phyloP scores from a whole-genome alignment of 2,113 vertebrate genomes.

The Mormyrus iriodes region DNA sequence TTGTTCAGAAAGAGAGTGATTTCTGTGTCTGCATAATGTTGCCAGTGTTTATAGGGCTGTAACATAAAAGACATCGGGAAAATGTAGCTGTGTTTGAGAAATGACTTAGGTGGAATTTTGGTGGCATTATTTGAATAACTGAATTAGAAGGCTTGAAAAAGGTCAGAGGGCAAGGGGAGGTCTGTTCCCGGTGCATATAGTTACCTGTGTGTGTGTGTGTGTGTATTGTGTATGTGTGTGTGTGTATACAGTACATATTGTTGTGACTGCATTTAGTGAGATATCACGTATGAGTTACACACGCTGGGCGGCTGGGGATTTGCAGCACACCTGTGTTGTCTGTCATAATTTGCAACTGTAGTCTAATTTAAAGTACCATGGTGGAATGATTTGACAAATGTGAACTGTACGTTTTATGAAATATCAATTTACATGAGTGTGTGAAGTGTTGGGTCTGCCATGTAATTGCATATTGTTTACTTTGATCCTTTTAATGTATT shows the following conservation, averaged over 20 bases:
- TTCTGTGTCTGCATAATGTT: not conserved
- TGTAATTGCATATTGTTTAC: not conserved
- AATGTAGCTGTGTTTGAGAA: not conserved
- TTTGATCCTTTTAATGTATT: not conserved
- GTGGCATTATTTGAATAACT: not conserved
- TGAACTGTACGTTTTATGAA: not conserved
- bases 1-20: conserved; percentile 22
- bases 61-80: not conserved
- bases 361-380: not conserved
- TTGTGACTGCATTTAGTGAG: not conserved
- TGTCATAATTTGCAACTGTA: not conserved
- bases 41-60: not conserved
- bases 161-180: not conserved
- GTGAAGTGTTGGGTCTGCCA: not conserved
- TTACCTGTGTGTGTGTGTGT: not conserved
- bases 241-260: not conserved
- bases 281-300: not conserved
- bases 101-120: conserved; percentile 3
- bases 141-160: conserved; percentile 7
- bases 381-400: not conserved
- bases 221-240: not conserved
- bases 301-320: not conserved
- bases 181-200: not conserved
- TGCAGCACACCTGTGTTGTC: not conserved
- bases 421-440: not conserved